Conservation (phyloP, 2,888 invertebrate genomes). For the Eremobia ochroleuca region DNA sequence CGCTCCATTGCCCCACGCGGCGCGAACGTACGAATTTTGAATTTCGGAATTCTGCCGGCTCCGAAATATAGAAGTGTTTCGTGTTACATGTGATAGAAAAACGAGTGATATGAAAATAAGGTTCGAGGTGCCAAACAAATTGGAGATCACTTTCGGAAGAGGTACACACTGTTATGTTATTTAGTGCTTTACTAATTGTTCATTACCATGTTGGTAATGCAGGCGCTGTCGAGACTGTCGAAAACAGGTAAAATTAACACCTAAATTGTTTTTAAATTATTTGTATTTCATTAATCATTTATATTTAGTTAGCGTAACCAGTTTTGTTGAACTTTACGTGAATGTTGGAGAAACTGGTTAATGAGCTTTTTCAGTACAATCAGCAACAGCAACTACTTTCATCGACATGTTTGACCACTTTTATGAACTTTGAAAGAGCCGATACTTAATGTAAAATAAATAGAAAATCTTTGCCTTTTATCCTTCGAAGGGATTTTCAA, state of each 20-base stretch:
- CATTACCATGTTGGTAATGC: slow-evolving; percentile 63
- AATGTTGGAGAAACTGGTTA: slow-evolving; percentile 56
- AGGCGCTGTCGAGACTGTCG: slow-evolving; percentile 57
- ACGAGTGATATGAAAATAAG: slow-evolving; percentile 88
- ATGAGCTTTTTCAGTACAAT: slow-evolving; percentile 46
- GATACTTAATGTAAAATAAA: slow-evolving; percentile 39
- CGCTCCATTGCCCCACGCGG: slow-evolving; percentile 79
- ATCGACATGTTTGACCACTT: slow-evolving; percentile 22
- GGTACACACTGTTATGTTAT: slow-evolving; percentile 77
- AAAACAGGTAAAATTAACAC: slow-evolving; percentile 62
- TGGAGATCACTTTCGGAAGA: slow-evolving; percentile 89
- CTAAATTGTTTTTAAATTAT: slow-evolving; percentile 26
- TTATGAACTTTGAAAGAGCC: slow-evolving; percentile 37
- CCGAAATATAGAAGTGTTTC: slow-evolving; percentile 71
- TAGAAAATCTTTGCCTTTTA: slow-evolving; percentile 27
- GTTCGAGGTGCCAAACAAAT: slow-evolving; percentile 89
- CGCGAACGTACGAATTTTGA: slow-evolving; percentile 68
- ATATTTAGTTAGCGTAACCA: slow-evolving; percentile 35
- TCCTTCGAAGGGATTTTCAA: slow-evolving; percentile 33
- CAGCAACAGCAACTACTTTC: slow-evolving; percentile 26
- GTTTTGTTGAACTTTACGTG: slow-evolving; percentile 45
- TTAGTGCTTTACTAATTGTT: slow-evolving; percentile 62
- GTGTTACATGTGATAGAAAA: slow-evolving; percentile 73
- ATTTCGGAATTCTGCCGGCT: slow-evolving; percentile 64
- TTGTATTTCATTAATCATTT: slow-evolving; percentile 40